Evolutionary conservation across 1,140 invertebrate genomes (phyloP).

Genomic region (Halesus radiatus): DNA sequence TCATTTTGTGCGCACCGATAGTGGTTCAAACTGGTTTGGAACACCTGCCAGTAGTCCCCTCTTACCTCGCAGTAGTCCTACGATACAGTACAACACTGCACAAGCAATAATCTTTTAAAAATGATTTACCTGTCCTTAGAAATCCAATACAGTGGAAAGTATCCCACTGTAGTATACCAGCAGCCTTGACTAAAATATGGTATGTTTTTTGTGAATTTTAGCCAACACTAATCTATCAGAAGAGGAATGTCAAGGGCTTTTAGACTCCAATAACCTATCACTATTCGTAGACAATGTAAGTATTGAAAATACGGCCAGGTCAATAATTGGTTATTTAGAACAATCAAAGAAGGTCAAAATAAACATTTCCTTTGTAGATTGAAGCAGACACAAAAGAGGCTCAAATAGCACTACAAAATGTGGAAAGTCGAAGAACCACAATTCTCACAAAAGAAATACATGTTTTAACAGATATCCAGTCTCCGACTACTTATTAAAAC

Average conservation of each 20-base stretch:
- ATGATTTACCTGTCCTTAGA: too few species aligned
- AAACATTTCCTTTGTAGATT: constrained; percentile 71
- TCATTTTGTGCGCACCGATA: too few species aligned
- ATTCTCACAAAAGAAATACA: not conserved
- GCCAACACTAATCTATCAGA: constrained; percentile 71
- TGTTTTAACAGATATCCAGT: not conserved
- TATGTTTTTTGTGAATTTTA: constrained; percentile 59
- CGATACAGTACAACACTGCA: too few species aligned
- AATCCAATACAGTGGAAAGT: too few species aligned
- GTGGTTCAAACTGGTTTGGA: too few species aligned
- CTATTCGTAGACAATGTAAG: constrained; percentile 77
- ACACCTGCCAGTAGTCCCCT: too few species aligned
- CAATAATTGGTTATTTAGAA: not conserved
- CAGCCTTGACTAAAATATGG: too few species aligned
- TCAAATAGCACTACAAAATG: constrained; percentile 83
- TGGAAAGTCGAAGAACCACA: constrained; percentile 75
- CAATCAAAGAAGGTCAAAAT: not conserved
- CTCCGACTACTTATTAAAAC: not conserved
- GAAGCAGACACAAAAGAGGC: constrained; percentile 85
- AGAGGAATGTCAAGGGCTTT: constrained; percentile 69
- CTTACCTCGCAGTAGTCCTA: too few species aligned
- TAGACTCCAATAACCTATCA: constrained; percentile 70
- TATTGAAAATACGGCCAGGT: constrained; percentile 45
- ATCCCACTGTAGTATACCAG: too few species aligned
- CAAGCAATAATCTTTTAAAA: too few species aligned